Evolutionary conservation across 2,113 vertebrate genomes (phyloP).

Genomic region (Callithrix jacchus): DNA sequence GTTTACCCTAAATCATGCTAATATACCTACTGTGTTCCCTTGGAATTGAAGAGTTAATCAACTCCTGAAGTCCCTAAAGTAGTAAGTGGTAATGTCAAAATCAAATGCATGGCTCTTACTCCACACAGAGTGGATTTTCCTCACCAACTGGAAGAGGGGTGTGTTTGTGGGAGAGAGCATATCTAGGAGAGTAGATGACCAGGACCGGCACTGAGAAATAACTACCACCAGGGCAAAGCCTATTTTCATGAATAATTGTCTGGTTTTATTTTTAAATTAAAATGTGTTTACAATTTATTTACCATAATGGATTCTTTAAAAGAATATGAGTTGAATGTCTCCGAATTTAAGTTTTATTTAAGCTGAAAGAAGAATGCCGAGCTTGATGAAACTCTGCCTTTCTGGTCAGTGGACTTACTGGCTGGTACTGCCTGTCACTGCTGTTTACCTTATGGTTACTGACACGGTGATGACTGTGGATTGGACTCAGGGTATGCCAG

Average conservation of each 20-base stretch:
- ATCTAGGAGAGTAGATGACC: neutral
- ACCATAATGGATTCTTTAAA: neutral
- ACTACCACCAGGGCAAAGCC: neutral
- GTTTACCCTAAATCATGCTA: neutral
- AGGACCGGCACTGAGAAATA: neutral
- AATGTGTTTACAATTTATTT: neutral
- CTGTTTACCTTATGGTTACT: fast-evolving
- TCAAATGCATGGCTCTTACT: neutral
- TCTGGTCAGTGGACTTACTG: fast-evolving
- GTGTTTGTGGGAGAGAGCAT: neutral
- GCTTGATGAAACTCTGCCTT: no score
- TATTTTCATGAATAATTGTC: neutral
- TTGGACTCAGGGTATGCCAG: fast-evolving
- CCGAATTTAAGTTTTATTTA: neutral
- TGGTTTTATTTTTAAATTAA: neutral
- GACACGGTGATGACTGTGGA: fast-evolving
- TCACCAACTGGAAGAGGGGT: neutral
- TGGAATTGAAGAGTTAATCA: neutral
- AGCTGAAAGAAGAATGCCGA: neutral
- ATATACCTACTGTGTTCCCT: neutral
- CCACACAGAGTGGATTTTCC: neutral
- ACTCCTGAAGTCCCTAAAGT: neutral
- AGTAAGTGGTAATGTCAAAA: neutral
- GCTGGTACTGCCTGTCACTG: neutral
- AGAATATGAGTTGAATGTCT: neutral